A percentile compares a stretch with the other conserved stretches of the same genome.
Evolutionary conservation across 2,888 invertebrate species (phyloP).

Genomic region (Melangyna quadrimaculata): DNA sequence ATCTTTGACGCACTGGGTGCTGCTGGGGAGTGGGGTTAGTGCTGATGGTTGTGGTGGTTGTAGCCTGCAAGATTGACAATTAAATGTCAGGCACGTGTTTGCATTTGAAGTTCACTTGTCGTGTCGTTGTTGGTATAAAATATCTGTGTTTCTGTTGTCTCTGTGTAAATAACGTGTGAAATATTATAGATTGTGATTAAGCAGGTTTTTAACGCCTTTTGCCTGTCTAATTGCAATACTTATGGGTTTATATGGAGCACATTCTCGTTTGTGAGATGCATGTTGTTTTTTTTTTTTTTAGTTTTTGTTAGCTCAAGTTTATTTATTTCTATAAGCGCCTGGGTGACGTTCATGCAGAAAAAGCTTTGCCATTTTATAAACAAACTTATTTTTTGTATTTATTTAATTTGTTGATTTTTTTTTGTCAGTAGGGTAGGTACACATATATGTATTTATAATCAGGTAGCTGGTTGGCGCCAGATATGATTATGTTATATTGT

Average conservation of each 20-base stretch:
- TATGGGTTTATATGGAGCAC: conserved; percentile 25
- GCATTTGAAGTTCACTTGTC: conserved; percentile 50
- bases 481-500: conserved; percentile 22
- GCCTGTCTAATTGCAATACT: conserved; percentile 39
- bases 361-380: not conserved
- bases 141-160: not conserved
- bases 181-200: conserved; percentile 41
- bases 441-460: not conserved
- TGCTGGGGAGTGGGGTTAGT: not conserved
- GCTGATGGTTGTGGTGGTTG: not conserved
- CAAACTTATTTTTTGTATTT: not conserved
- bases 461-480: conserved; percentile 51
- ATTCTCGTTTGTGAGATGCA: conserved; percentile 5
- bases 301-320: not conserved
- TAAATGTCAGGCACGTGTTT: conserved; percentile 51
- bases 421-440: not conserved
- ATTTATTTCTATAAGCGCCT: not conserved
- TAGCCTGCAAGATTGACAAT: conserved; percentile 15
- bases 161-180: not conserved
- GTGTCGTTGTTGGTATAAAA: not conserved
- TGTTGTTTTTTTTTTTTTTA: not conserved
- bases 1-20: conserved; percentile 19
- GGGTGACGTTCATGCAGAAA: not conserved
- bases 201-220: conserved; percentile 26
- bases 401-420: conserved; percentile 1